Base-by-base conservation (phyloP, 2,888 invertebrate species). In the Drosophila mercatorum region DNA sequence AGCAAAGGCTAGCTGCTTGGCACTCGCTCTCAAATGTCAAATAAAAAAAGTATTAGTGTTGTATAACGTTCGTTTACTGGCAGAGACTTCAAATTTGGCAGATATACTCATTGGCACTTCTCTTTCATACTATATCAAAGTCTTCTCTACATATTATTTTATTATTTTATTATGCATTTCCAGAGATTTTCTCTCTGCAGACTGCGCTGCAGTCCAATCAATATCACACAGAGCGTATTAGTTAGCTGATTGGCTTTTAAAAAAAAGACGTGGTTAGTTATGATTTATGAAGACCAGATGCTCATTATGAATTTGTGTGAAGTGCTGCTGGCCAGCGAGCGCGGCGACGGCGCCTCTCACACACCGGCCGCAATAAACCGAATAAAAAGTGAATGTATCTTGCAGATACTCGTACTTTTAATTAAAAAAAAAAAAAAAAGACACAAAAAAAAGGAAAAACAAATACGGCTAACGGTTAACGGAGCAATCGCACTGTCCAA, bases 351-450 rank as follows among this genome's bases (percentile, higher is more conserved):
- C 31, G 31, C 52, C 43, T 34, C 57, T 46, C 60, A 62, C 56
- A 49, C 58, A 28, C 34, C 11, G 46, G 34, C 3, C 11, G 59
- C 64, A 49, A 66, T 72, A 68, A 72, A 44, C 61, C 68, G 65
- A 66, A 73, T 60, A 65, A 84, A 84, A 83, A 85, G 85, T 83
- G 83, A 86, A 83, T 83, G 86, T 83, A 86, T 86, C 71, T 81
- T 62, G 55, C 72, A 79, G 83, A 83, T 83, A 70, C 67, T 65
- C 69, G 72, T 80, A 75, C 71, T 78, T 78, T 80, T 82, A 77
- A 77, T 74, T 73, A 73, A 77, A 71, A 75, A 26, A 53, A 77
- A 71, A 75, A 26, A 77, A 71, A 75, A 26, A 17, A 17, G 17
- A 17, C 17, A 17, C 17, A 17, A 17, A 17, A 17, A 77, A 71